A percentile compares a stretch with the other conserved stretches of the same genome.
Evolutionary conservation across 2,888 invertebrate genomes (phyloP).

Genomic region (Oeneis ivallda): DNA sequence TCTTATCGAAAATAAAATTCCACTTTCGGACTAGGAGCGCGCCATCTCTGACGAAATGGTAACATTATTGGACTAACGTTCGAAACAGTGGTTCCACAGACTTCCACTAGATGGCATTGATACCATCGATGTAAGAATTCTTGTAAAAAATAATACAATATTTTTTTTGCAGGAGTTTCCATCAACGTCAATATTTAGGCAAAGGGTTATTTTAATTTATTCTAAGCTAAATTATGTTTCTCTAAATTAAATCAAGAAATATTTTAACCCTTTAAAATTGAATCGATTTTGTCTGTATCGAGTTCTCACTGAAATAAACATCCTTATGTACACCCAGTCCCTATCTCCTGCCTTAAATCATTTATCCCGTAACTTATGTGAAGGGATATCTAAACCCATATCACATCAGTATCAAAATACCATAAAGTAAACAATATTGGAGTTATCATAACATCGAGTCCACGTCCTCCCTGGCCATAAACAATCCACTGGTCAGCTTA

Average conservation of each 20-base stretch:
- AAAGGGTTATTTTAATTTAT: too few species aligned
- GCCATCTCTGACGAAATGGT: slow-evolving; percentile 22
- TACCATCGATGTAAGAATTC: slow-evolving; percentile 13
- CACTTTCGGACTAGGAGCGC: slow-evolving; percentile 7
- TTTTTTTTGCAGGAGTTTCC: background rate
- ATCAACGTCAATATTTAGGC: too few species aligned
- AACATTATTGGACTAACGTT: background rate
- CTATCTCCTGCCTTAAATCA: background rate
- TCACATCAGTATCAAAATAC: slow-evolving; percentile 12
- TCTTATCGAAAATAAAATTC: too few species aligned
- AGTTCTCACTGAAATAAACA: background rate
- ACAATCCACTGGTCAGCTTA: slow-evolving; percentile 40
- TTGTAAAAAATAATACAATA: background rate
- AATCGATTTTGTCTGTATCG: background rate
- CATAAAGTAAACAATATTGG: slow-evolving; percentile 2
- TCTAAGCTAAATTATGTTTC: too few species aligned
- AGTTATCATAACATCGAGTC: slow-evolving; percentile 19
- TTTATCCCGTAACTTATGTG: background rate
- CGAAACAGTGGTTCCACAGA: slow-evolving; percentile 6
- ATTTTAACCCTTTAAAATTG: too few species aligned
- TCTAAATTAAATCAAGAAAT: too few species aligned
- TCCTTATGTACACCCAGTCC: background rate
- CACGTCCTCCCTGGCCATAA: slow-evolving; percentile 31
- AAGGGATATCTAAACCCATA: slow-evolving; percentile 2
- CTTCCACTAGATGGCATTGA: slow-evolving; percentile 32